Percentiles rank a stretch among this genome's conserved stretches.
Evolutionary conservation across 2,113 vertebrate genomes (phyloP).

Genomic region (Pristiophorus japonicus): DNA sequence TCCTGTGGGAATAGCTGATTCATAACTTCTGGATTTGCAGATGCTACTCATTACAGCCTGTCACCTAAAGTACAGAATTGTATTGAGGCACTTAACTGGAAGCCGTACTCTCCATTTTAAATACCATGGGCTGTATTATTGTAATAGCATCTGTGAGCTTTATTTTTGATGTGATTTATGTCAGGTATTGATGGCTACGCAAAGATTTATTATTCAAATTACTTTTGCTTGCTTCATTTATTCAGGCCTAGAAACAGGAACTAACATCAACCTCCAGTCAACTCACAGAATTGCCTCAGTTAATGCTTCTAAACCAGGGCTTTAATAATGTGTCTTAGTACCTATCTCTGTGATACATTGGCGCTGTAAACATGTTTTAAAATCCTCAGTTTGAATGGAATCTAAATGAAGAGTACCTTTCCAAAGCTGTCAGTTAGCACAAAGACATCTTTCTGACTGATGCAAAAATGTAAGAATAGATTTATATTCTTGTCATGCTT

Average conservation of each 20-base stretch:
- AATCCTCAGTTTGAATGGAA: not conserved
- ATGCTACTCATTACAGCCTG: not conserved
- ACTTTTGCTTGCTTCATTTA: not conserved
- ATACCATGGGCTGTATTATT: not conserved
- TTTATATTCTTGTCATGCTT: not conserved
- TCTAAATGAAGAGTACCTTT: not conserved
- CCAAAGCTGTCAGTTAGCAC: not conserved
- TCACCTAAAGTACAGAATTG: not conserved
- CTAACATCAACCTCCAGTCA: not conserved
- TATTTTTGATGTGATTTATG: not conserved
- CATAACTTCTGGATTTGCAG: not conserved
- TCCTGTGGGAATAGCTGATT: not conserved
- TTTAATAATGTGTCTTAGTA: not conserved
- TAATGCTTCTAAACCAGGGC: not conserved
- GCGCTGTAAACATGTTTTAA: not conserved
- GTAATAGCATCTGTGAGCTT: not conserved
- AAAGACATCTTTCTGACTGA: not conserved
- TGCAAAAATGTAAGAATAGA: too few relatives aligned
- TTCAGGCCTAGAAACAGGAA: not conserved
- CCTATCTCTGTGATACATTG: not conserved
- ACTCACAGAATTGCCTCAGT: not conserved
- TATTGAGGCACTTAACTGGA: not conserved
- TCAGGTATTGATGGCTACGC: not conserved
- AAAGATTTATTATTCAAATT: not conserved
- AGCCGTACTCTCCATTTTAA: not conserved